phyloP scores from a whole-genome alignment of 1,140 invertebrate species.

The Hormaphis cornu region DNA sequence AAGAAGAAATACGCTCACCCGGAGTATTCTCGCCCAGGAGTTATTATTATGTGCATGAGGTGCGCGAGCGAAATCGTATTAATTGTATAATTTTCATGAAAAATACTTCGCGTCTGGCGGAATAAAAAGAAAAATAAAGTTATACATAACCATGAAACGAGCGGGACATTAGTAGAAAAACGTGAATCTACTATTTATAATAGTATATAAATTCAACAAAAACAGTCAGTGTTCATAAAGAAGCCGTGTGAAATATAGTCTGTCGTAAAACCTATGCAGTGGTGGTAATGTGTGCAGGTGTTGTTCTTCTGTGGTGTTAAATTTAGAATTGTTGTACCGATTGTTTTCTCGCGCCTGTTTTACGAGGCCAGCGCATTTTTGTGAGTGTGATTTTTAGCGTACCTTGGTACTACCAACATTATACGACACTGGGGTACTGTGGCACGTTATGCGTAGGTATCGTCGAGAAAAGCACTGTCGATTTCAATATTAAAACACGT shows the following conservation, averaged over 20 bases:
- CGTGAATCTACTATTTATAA: neutral
- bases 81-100: no score
- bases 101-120: no score
- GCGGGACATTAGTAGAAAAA: neutral
- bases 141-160: no score
- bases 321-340: neutral
- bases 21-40: no score
- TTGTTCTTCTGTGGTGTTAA: neutral
- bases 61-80: no score
- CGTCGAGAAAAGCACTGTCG: neutral
- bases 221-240: neutral
- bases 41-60: no score
- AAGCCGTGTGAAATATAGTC: no score
- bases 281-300: neutral
- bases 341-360: neutral
- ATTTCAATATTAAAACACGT: neutral
- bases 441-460: neutral
- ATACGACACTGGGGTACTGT: neutral
- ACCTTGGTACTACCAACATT: neutral
- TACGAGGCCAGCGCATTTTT: neutral
- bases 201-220: no score
- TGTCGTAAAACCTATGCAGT: neutral
- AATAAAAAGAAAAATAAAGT: no score
- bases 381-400: neutral
- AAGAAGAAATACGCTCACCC: no score